Percentiles rank a stretch among this genome's conserved stretches.
phyloP scores from a whole-genome alignment of 2,113 vertebrate genomes.

The Climacteris rufus region DNA sequence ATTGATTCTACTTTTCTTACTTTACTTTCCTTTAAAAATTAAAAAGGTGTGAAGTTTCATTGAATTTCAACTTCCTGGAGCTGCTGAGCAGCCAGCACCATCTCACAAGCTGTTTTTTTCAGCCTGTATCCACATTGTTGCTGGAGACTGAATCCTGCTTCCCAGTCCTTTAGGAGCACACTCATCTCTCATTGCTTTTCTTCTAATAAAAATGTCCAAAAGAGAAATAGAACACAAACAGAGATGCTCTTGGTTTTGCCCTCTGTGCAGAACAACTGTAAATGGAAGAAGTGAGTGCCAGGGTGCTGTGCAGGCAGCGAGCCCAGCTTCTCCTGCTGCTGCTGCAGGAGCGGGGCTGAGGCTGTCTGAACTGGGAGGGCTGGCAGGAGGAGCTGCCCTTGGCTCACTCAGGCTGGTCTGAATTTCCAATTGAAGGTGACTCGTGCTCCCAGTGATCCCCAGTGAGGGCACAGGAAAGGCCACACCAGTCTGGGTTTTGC shows the following conservation, averaged over 20 bases:
- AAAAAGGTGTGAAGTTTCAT: not conserved
- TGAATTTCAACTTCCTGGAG: not conserved
- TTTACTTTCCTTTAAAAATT: not conserved
- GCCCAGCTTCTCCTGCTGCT: fast-evolving
- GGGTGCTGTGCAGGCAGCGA: not conserved
- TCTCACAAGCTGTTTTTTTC: not conserved
- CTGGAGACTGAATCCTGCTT: not conserved
- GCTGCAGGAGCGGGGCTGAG: fast-evolving
- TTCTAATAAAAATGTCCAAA: not conserved
- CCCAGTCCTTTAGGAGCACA: not conserved
- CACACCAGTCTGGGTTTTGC: fast-evolving
- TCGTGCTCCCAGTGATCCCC: fast-evolving
- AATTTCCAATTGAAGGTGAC: fast-evolving
- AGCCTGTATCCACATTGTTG: not conserved
- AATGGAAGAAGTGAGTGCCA: not conserved
- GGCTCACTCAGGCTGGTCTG: not conserved
- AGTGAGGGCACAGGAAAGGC: not conserved
- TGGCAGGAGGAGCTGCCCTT: not conserved
- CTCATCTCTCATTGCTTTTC: not conserved
- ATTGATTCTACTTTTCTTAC: not conserved
- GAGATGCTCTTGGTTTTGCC: not conserved
- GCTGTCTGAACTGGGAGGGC: not conserved
- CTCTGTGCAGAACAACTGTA: not conserved
- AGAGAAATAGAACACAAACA: not conserved
- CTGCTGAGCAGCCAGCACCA: not conserved